Percentiles rank a stretch among this genome's conserved stretches.
phyloP scores from a whole-genome alignment of 2,888 invertebrate genomes.

The Drosophila greeni region DNA sequence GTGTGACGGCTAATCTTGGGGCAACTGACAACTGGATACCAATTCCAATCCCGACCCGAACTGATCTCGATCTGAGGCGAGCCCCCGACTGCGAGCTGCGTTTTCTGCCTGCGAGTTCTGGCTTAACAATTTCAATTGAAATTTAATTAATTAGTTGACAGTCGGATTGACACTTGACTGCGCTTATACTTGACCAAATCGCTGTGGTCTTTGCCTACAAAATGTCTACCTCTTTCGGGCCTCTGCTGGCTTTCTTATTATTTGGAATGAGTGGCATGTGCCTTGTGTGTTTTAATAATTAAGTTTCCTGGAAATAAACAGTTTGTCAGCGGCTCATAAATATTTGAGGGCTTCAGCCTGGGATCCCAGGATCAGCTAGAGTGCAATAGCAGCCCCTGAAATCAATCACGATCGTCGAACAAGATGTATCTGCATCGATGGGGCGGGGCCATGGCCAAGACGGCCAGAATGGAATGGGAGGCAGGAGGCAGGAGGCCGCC shows the following conservation, averaged over 20 bases:
- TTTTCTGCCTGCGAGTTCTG: constrained; percentile 48
- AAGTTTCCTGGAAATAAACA: constrained; percentile 57
- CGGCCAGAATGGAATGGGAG: constrained; percentile 23
- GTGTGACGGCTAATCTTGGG: constrained; percentile 77
- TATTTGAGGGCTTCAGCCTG: background rate
- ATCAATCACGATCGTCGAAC: constrained; percentile 57
- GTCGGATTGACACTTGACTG: constrained; percentile 73
- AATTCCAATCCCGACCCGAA: constrained; percentile 30
- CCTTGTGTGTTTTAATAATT: constrained; percentile 26
- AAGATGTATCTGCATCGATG: constrained; percentile 3
- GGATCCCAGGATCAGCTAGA: background rate
- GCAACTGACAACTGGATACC: constrained; percentile 74
- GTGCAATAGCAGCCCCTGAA: constrained; percentile 47
- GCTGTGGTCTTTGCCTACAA: constrained; percentile 7
- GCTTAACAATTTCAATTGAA: constrained; percentile 77
- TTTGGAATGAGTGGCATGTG: constrained; percentile 56
- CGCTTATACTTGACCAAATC: constrained; percentile 44
- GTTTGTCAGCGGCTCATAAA: constrained; percentile 21
- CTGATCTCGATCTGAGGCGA: constrained; percentile 33
- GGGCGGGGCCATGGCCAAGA: constrained; percentile 8
- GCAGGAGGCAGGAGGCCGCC: constrained; percentile 26
- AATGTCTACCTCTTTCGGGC: constrained; percentile 12
- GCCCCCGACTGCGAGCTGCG: constrained; percentile 67
- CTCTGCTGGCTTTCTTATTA: constrained; percentile 19
- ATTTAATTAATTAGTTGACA: constrained; percentile 78